These are phyloP conservation scores for Gymnocypris eckloni DNA, from an alignment of 2,797 vertebrate species.

Conservation along the genomic window DNA sequence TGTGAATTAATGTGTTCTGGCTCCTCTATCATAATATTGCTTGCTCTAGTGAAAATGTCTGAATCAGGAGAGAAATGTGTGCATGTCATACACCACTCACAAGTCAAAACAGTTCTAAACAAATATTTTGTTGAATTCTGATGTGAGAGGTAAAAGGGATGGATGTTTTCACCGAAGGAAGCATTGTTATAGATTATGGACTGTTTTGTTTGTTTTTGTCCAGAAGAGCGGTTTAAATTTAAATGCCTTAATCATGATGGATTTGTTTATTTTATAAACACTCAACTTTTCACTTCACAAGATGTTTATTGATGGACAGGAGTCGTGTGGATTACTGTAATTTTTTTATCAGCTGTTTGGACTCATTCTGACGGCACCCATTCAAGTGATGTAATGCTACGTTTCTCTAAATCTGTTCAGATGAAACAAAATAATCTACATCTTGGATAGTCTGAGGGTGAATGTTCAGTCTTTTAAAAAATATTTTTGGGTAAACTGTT, in stretches of 20 bases:
- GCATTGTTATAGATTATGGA: not conserved
- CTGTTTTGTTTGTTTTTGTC: not conserved
- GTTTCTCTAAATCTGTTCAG: not conserved
- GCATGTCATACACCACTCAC: not conserved
- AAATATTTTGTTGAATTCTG: not conserved
- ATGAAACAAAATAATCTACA: not conserved
- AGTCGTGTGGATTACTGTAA: not conserved
- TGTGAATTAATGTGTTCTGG: not conserved
- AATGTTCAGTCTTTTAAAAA: not conserved
- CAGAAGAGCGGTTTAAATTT: not conserved
- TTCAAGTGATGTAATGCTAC: not conserved
- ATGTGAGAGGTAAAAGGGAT: too few species aligned
- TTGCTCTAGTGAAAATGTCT: not conserved
- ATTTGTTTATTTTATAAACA: too few species aligned
- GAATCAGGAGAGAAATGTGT: not conserved
- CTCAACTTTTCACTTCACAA: not conserved
- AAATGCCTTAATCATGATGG: not conserved
- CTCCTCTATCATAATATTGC: not conserved
- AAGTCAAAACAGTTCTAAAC: not conserved
- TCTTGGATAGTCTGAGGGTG: not conserved
- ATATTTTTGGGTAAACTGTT: not conserved
- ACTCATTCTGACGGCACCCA: not conserved
- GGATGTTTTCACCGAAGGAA: not conserved
- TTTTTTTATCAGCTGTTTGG: not conserved
- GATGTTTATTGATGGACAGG: not conserved